Percentiles rank a stretch among this genome's conserved stretches.
phyloP scores from a whole-genome alignment of 2,113 vertebrate genomes.

The Megalops atlanticus region DNA sequence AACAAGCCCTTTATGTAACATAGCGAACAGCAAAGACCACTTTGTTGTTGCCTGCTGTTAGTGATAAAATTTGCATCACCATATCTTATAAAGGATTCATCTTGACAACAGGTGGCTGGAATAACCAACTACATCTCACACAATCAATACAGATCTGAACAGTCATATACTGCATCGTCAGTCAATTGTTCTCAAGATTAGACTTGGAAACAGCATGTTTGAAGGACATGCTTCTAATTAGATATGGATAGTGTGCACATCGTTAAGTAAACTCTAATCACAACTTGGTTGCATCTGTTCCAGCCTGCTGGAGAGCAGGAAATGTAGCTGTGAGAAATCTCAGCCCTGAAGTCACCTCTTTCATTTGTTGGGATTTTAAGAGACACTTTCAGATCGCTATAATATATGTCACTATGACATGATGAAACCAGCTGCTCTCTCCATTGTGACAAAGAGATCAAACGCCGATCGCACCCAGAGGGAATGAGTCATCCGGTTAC shows the following conservation, averaged over 20 bases:
- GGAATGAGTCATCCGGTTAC: background rate
- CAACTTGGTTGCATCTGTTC: background rate
- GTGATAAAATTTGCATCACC: background rate
- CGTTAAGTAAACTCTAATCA: background rate
- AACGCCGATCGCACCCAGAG: background rate
- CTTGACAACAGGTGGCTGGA: background rate
- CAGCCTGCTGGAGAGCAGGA: background rate
- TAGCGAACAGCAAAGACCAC: background rate
- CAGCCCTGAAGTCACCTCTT: background rate
- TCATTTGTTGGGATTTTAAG: background rate
- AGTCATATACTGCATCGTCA: background rate
- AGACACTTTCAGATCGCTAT: background rate
- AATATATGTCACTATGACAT: constrained; percentile 8
- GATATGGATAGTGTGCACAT: background rate
- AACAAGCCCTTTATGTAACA: background rate
- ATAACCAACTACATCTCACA: background rate
- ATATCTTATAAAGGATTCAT: background rate
- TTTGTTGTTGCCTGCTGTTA: background rate
- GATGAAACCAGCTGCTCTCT: constrained; percentile 15
- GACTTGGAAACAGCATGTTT: background rate
- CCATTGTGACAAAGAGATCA: background rate
- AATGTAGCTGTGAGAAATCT: background rate
- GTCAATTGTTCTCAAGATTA: background rate
- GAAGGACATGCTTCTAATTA: background rate
- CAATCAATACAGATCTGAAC: background rate